Evolutionary conservation across 2,888 invertebrate species (phyloP), one percentile per base, ranked within the genome.

Genomic region (Drosophila hamatofila): DNA sequence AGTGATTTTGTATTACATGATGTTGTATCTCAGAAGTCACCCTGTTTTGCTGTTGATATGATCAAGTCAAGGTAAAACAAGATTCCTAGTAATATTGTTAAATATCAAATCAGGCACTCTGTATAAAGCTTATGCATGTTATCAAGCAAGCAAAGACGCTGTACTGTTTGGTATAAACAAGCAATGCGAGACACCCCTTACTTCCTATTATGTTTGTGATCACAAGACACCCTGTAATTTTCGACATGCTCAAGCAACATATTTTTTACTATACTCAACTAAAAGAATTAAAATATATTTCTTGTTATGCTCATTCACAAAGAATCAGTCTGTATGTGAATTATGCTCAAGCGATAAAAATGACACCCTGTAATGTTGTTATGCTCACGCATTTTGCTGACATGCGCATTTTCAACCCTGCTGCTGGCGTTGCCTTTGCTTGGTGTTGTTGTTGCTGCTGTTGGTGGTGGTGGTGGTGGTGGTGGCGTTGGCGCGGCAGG

Each of bases 321-420:
- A 48, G n/a, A n/a, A 12, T 30, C 49, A 49, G 30, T 86, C 91
- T 91, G 89, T 90, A 78, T 49, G 18, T 33, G 3, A 12, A 3
- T 49, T 33, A 33, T 21, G 30, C 18, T 30, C 49, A 21, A 21
- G 30, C 35, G 27, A 0, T 9, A 5, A 18, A 18, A 3, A 23
- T 7, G 23, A 25, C 52, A 54, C 52, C 52, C 52, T 78, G 58
- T 30, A 14, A 52, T 61, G 62, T 61, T 71, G n/a, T 56, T 61
- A 56, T 64, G 69, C 76, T 80, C 63, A 55, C 33, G 37, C 48
- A 58, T 68, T 46, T 41, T 78, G 89, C 90, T 88, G 91, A 84
- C 91, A 90, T 89, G 90, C 90, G 91, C 91, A 89, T 61, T 86
- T 84, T 76, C 68, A 72, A 86, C 88, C 87, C 85, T 65, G 48